Base-by-base conservation (phyloP, 2,113 vertebrate genomes). In the Crocuta crocuta region DNA sequence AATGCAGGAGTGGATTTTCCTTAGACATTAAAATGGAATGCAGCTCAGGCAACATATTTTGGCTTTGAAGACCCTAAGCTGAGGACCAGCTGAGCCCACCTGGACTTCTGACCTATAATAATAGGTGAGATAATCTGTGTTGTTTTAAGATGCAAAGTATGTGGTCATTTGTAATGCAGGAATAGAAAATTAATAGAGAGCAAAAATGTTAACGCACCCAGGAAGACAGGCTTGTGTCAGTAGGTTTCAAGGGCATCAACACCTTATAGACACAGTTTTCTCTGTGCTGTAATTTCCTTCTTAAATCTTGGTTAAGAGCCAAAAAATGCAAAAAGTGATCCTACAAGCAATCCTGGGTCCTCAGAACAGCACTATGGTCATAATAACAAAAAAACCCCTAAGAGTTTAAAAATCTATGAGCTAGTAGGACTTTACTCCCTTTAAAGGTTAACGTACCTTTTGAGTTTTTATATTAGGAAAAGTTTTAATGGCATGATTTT, bases 301-400 rank as follows among this genome's bases (percentile, higher is more conserved):
- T 35, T 63, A 4, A 78, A 89, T 82, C 31, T 74, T 84, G 23
- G 68, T 78, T 19, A 89, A 81, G 58, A 1, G 28, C 11, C 45
- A 92, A 21, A 81, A 91, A 96, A 79, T 65, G 17, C 82, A 93
- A 95, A 45, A 89, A 94, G 53, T 78, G 10, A 97, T 91, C 50
- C 61, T 81, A 93, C 50, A 50, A 50, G 35, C 66, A 94, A 61
- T 89, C 10, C 23, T 33, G 74, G 43, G 74, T 78, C 74, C 26
- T 89, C 33, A 26, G 2, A 94, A 93, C 1, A 86, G 58, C 35
- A 96, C 74, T 81, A 58, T 61, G 71, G 65, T 83, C 45, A 45
- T 76, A 76, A 79, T 48, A 90, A 95, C 83, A 78, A 94, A 97
- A 97, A 93, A 93, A 89, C 89, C 12, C 19, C 79, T 10, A 89